phyloP scores from a whole-genome alignment of 1,140 invertebrate species.

The Asobara japonica region DNA sequence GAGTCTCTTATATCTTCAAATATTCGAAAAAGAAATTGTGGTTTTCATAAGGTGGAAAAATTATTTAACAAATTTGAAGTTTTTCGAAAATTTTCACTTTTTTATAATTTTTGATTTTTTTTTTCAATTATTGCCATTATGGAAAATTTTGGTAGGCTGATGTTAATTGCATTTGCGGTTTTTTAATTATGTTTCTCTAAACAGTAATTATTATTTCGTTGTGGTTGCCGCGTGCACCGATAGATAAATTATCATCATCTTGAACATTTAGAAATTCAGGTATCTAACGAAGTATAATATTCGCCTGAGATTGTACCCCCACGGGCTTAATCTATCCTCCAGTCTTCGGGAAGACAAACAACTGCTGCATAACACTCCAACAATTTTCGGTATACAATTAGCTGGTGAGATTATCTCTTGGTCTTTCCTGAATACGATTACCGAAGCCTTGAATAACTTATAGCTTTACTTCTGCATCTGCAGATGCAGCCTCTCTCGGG shows the following conservation, averaged over 20 bases:
- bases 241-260: not conserved
- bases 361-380: not conserved
- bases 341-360: not conserved
- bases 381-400: slow-evolving; percentile 12
- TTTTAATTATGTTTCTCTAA: too few species aligned
- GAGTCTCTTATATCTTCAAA: too few species aligned
- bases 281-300: slow-evolving; percentile 4
- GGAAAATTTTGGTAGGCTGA: too few species aligned
- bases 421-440: not conserved
- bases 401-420: not conserved
- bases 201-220: too few species aligned
- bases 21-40: too few species aligned
- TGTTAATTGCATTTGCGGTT: too few species aligned
- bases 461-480: not conserved
- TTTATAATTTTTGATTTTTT: too few species aligned
- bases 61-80: too few species aligned
- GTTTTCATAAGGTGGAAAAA: too few species aligned
- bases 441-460: not conserved
- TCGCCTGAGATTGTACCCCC: not conserved
- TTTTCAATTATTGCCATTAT: too few species aligned
- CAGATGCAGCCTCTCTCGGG: not conserved
- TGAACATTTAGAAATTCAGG: not conserved
- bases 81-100: too few species aligned
- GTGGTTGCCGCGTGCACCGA: too few species aligned
- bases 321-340: not conserved